These are phyloP conservation scores for Amniataba percoides DNA, from an alignment of 2,797 vertebrate species.

Conservation along the genomic window DNA sequence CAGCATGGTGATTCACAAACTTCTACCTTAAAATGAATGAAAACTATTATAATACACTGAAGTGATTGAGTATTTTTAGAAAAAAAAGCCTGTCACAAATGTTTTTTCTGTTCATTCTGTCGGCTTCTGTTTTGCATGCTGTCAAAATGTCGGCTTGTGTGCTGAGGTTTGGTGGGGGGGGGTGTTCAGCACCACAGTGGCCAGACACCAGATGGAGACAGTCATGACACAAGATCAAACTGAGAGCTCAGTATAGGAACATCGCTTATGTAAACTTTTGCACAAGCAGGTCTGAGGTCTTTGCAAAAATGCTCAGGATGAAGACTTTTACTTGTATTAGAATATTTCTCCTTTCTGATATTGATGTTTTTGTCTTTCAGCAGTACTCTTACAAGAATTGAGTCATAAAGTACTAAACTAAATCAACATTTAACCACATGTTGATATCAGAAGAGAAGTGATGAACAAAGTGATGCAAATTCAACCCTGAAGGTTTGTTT, in stretches of 20 bases:
- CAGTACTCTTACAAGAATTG: too few relatives aligned
- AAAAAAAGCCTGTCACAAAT: neutral
- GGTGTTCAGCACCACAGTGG: neutral
- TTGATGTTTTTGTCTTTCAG: neutral
- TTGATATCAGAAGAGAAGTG: too few relatives aligned
- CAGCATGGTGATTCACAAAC: too few relatives aligned
- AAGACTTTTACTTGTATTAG: too few relatives aligned
- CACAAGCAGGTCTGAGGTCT: neutral
- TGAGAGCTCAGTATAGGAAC: conserved; percentile 10
- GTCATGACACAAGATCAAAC: conserved; percentile 5
- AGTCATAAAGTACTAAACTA: too few relatives aligned
- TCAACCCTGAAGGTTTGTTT: neutral
- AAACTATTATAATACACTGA: too few relatives aligned
- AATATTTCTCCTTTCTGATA: neutral
- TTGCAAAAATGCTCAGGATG: neutral
- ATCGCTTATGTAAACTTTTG: conserved; percentile 10
- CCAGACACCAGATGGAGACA: conserved; percentile 32
- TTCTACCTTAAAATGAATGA: neutral
- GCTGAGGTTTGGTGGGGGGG: neutral
- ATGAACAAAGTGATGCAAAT: neutral
- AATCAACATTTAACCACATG: too few relatives aligned
- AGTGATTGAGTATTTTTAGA: too few relatives aligned
- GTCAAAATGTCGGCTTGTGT: neutral
- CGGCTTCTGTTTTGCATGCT: neutral
- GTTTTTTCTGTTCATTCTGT: too few relatives aligned